Base-by-base conservation (phyloP, 2,113 vertebrate genomes). In the Okapia johnstoni region DNA sequence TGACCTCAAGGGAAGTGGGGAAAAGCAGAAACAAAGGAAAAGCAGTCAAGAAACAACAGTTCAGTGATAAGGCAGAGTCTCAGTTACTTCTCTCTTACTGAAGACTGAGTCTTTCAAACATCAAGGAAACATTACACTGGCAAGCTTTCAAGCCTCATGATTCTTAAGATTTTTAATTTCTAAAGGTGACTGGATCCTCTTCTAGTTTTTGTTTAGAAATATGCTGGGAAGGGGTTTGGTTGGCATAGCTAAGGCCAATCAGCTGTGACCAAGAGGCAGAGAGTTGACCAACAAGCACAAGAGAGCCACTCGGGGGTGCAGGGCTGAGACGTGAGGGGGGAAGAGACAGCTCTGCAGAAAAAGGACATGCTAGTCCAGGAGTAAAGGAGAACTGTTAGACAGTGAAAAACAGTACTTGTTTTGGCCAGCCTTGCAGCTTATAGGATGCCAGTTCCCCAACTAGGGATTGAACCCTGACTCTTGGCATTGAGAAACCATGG, bases 291-390 rank as follows among this genome's bases (percentile, higher is more conserved):
- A 70, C 17, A 46, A 33, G 79, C 13, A 26, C 1, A 88, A 73
- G 33, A 73, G 9, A 5, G 7, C 30, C 19, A 40, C 12, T 40
- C 11, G 61, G 23, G 6, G 28, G 9, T 40, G 0, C 7, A 77
- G 1, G 19, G 23, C 17, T 23, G 1, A 4, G 2, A 7, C 0
- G 3, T 36, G 28, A 61, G 40, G 30, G 12, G 76, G 50, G 63
- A 83, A 66, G 55, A 77, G 57, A 43, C n/a, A 52, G 7, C 40
- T 90, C 1, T 36, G 33, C 30, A 63, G 40, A 61, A 48, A 55
- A 93, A 57, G 33, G 3, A 21, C 6, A 23, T 48, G 14, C 28
- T 73, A 77, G 76, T 87, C 25, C 9, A 28, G 63, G 17, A 90
- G 46, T 46, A 79, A 23, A 61, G 25, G 19, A 73, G 25, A 15